Evolutionary conservation across 1,140 invertebrate species (phyloP).

Genomic region (Tetragnatha versicolor): DNA sequence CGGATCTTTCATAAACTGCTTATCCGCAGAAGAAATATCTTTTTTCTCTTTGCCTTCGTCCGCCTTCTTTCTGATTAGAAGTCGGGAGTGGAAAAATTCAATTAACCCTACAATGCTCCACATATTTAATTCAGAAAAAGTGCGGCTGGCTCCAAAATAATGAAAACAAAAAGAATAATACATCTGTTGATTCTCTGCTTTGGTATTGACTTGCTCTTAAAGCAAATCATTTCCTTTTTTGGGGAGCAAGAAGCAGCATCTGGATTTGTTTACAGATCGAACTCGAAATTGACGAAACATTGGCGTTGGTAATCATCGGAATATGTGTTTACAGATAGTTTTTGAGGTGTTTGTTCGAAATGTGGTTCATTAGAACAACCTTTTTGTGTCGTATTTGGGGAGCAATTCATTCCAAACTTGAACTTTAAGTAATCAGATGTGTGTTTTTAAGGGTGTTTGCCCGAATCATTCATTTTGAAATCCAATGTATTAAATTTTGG

Average conservation of each 20-base stretch:
- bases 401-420: too few relatives aligned
- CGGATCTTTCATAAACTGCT: conserved; percentile 51
- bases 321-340: too few relatives aligned
- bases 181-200: conserved; percentile 40
- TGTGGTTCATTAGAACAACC: too few relatives aligned
- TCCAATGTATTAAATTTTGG: too few relatives aligned
- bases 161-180: conserved; percentile 48
- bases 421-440: too few relatives aligned
- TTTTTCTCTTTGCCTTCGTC: conserved; percentile 17
- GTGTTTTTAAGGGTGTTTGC: too few relatives aligned
- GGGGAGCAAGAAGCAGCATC: conserved; percentile 5
- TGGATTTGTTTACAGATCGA: conserved; percentile 29
- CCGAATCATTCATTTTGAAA: too few relatives aligned
- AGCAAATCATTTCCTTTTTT: conserved; percentile 34
- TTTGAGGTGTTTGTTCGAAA: too few relatives aligned
- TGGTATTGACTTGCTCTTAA: conserved; percentile 46
- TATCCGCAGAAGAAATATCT: conserved; percentile 45
- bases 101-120: conserved; percentile 52
- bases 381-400: too few relatives aligned
- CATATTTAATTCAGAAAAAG: conserved; percentile 49
- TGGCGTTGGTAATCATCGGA: too few relatives aligned
- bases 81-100: conserved; percentile 52
- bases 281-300: too few relatives aligned
- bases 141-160: conserved; percentile 10
- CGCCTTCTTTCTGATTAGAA: conserved; percentile 44